Conservation (phyloP, 2,797 vertebrate genomes). For the Notolabrus celidotus region DNA sequence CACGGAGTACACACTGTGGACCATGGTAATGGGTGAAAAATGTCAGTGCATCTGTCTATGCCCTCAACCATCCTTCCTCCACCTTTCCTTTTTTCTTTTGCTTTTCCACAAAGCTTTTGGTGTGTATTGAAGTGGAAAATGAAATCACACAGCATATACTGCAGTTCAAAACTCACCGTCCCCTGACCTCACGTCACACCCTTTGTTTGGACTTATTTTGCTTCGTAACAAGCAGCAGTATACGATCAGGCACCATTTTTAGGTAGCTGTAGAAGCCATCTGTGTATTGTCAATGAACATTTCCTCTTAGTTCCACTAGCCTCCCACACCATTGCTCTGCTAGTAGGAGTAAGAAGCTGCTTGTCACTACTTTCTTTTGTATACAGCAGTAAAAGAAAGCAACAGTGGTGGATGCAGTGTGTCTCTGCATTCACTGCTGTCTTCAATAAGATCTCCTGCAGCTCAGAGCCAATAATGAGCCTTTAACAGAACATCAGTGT, state of each 20-base stretch:
- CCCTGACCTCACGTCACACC: constrained; percentile 1
- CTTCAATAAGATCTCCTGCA: constrained; percentile 9
- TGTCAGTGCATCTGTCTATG: constrained; percentile 65
- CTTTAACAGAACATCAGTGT: constrained; percentile 29
- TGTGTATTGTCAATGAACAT: neutral
- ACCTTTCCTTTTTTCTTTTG: constrained; percentile 13
- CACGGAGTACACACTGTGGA: constrained; percentile 53
- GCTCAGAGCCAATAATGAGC: constrained; percentile 31
- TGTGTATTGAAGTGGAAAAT: constrained; percentile 1
- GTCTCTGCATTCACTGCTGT: constrained; percentile 1
- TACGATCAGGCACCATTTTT: neutral
- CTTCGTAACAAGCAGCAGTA: neutral
- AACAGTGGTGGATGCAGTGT: neutral
- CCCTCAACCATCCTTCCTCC: constrained; percentile 48
- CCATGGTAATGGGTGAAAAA: constrained; percentile 67
- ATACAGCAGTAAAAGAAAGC: neutral
- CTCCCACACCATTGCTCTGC: neutral
- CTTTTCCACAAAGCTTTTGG: constrained; percentile 15
- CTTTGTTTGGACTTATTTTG: constrained; percentile 7
- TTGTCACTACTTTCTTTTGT: neutral
- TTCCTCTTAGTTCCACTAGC: neutral
- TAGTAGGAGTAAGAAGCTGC: neutral
- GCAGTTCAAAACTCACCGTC: constrained; percentile 14
- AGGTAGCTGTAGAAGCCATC: neutral
- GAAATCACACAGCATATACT: neutral